Evolutionary conservation across 2,113 vertebrate genomes (phyloP), one percentile per base, ranked within the genome.

Genomic region (Ovis aries): DNA sequence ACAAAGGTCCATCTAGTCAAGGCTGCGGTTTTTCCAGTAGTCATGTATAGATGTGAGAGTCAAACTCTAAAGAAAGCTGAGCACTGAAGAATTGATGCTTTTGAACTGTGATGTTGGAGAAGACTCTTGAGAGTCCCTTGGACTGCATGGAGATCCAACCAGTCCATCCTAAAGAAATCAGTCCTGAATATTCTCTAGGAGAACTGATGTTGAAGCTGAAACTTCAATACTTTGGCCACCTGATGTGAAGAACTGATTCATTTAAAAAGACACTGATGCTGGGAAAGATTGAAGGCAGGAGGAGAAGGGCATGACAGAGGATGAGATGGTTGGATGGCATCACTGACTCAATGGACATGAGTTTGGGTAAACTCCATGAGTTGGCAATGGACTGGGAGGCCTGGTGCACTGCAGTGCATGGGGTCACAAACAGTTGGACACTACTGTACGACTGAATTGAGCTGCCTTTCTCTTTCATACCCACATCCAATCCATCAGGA

Each of bases 371-470:
- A 40, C n/a, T 40, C 36, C 5, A 1, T 5, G n/a, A 40, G 67
- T 6, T 23, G 67, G n/a, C 3, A 3, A 40, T 40, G 19, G 67
- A 40, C 67, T 40, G n/a, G 19, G 67, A 71, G 17, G 67, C 10
- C 67, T 71, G 64, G n/a, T 71, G 64, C 1, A 2, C 64, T 71
- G n/a, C 19, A 12, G 19, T 12, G 3, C 10, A 74, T 40, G n/a
- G n/a, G 5, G 36, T 74, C 67, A 74, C n/a, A 40, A 40, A 40
- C 1, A 40, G n/a, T 13, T 40, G n/a, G 3, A 74, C 67, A 74
- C 2, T 0, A 74, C 36, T 74, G n/a, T 23, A 13, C 0, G 10
- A 74, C 19, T 74, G 67, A 74, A 74, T 25, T 74, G 21, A 40
- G 36, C 10, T 74, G 19, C n/a, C 21, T 40, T 74, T 31, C 13